These are phyloP conservation scores for Rhinella marina DNA, from an alignment of 2,797 vertebrate genomes.

Conservation along the genomic window DNA sequence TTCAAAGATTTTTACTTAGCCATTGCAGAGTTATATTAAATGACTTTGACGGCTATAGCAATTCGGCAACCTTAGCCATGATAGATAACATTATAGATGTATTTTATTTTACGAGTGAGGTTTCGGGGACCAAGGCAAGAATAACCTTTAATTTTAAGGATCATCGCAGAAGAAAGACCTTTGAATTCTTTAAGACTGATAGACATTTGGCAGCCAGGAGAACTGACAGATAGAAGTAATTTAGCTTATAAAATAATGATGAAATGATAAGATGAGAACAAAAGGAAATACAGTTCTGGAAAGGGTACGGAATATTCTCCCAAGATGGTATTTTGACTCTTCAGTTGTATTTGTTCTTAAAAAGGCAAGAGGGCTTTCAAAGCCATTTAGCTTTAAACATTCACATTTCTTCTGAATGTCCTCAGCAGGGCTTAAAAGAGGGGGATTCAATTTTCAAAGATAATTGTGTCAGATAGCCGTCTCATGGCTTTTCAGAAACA, in stretches of 20 bases:
- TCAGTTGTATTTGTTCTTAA: conserved; percentile 63
- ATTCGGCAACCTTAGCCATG: conserved; percentile 39
- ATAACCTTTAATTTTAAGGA: conserved; percentile 62
- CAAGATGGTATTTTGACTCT: conserved; percentile 62
- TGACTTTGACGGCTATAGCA: conserved; percentile 40
- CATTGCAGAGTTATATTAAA: conserved; percentile 41
- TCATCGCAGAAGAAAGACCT: conserved; percentile 52
- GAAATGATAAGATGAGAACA: conserved; percentile 59
- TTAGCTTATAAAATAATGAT: conserved; percentile 62
- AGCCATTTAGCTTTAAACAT: conserved; percentile 72
- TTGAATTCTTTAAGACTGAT: conserved; percentile 59
- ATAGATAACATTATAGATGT: conserved; percentile 55
- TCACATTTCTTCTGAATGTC: conserved; percentile 71
- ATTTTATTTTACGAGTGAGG: conserved; percentile 55
- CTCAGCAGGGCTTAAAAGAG: conserved; percentile 73
- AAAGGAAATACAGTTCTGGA: conserved; percentile 61
- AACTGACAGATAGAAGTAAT: conserved; percentile 61
- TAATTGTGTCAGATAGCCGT: conserved; percentile 91
- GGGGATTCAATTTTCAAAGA: conserved; percentile 83
- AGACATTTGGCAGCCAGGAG: conserved; percentile 37
- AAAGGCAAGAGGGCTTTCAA: conserved; percentile 71
- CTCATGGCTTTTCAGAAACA: conserved; percentile 80
- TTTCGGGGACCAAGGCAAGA: conserved; percentile 38
- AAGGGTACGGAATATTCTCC: conserved; percentile 52
- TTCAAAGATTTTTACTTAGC: conserved; percentile 45